Percentiles rank a stretch among this genome's conserved stretches.
phyloP scores from a whole-genome alignment of 2,797 vertebrate species.

The Carcharodon carcharias region DNA sequence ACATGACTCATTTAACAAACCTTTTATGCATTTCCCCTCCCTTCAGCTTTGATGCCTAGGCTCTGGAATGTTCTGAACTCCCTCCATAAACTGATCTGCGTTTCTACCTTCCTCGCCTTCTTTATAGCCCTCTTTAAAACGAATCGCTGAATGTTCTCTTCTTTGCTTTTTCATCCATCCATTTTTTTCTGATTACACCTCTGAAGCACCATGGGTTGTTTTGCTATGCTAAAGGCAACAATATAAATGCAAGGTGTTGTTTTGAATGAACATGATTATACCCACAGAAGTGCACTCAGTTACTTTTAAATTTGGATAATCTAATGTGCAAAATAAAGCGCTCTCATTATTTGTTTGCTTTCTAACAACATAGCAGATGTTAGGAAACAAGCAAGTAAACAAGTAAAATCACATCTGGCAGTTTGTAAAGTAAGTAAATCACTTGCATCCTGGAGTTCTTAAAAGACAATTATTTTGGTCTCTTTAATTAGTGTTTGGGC shows the following conservation, averaged over 20 bases:
- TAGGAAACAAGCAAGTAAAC: no score
- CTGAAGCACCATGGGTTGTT: neutral
- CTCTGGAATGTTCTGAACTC: neutral
- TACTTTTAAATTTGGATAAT: neutral
- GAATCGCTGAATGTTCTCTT: neutral
- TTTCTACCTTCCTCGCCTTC: neutral
- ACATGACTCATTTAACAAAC: neutral
- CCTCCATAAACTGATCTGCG: neutral
- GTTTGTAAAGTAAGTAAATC: neutral
- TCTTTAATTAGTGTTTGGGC: neutral
- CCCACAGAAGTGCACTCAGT: neutral
- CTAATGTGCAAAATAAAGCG: neutral
- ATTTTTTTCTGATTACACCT: neutral
- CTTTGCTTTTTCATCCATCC: neutral
- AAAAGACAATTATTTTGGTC: neutral
- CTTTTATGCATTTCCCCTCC: neutral
- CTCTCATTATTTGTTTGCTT: neutral
- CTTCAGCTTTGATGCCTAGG: no score
- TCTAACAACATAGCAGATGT: neutral
- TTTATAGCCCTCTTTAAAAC: neutral
- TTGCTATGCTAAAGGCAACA: neutral
- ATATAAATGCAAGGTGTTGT: neutral
- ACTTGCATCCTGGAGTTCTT: neutral
- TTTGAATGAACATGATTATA: neutral
- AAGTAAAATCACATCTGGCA: neutral